A percentile compares a stretch with the other conserved stretches of the same genome.
Conservation (phyloP, 2,797 vertebrate genomes). For the Acrossocheilus fasciatus region DNA sequence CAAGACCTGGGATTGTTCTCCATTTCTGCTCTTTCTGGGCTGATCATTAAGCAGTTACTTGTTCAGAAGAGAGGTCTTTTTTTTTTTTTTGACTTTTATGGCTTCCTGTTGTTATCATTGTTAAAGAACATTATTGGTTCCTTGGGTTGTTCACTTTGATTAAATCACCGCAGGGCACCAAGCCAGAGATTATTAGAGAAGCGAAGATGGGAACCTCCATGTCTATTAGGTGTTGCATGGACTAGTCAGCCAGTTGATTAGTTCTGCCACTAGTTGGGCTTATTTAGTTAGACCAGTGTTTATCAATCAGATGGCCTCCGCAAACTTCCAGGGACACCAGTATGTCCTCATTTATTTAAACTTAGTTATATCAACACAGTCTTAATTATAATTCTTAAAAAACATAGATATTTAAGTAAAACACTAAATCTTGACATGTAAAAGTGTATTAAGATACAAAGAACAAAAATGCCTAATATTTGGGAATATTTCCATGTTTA, state of each 20-base stretch:
- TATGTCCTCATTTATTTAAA: background rate
- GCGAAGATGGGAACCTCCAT: background rate
- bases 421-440: background rate
- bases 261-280: background rate
- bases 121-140: background rate
- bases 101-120: constrained; percentile 6
- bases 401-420: background rate
- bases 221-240: background rate
- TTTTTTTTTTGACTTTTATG: background rate
- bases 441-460: too few relatives aligned
- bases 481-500: too few relatives aligned
- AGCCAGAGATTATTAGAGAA: constrained; percentile 6
- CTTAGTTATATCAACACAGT: too few relatives aligned
- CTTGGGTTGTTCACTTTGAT: background rate
- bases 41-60: background rate
- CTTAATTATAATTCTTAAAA: background rate
- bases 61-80: background rate
- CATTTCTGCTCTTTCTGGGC: background rate
- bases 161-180: background rate
- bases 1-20: constrained; percentile 14
- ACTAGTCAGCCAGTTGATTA: constrained; percentile 3
- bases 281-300: background rate
- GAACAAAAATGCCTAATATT: too few relatives aligned
- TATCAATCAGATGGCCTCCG: background rate
- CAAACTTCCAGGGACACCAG: background rate